Evolutionary conservation across 2,797 vertebrate species (phyloP).

Genomic region (Stomatorhinus walkeri): DNA sequence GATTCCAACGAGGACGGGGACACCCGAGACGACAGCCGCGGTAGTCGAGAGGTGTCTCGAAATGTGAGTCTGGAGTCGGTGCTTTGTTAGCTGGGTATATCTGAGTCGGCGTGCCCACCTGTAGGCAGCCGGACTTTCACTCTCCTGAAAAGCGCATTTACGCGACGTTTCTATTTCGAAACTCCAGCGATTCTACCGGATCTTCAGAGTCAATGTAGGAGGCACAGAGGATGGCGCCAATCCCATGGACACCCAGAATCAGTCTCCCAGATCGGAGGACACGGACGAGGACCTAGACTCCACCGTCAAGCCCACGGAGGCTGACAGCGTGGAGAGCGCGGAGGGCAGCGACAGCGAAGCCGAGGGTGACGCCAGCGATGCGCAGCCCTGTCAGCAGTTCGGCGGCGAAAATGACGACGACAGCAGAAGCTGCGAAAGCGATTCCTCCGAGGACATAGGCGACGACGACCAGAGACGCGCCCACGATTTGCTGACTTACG

Average conservation of each 20-base stretch:
- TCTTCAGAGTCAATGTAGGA: constrained; percentile 12
- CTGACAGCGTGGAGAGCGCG: background rate
- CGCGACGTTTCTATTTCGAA: background rate
- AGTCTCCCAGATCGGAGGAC: background rate
- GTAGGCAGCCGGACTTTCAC: background rate
- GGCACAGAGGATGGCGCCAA: background rate
- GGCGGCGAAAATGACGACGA: background rate
- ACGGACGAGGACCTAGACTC: background rate
- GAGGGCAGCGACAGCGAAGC: background rate
- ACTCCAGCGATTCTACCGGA: constrained; percentile 13
- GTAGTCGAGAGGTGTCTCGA: constrained; percentile 8
- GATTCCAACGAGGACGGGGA: constrained; percentile 20
- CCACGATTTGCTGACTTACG: background rate
- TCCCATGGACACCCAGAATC: background rate
- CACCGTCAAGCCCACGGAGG: background rate
- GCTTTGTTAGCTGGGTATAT: background rate
- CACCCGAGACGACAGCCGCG: constrained; percentile 21
- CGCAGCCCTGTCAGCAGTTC: background rate
- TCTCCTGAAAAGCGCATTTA: background rate
- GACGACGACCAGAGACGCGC: background rate
- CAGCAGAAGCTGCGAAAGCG: constrained; percentile 16
- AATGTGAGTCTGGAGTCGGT: constrained; percentile 11
- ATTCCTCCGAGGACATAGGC: constrained; percentile 13
- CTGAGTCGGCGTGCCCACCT: background rate
- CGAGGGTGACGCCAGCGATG: background rate